Evolutionary conservation across 2,113 vertebrate species (phyloP).

Genomic region (Lamprotornis superbus): DNA sequence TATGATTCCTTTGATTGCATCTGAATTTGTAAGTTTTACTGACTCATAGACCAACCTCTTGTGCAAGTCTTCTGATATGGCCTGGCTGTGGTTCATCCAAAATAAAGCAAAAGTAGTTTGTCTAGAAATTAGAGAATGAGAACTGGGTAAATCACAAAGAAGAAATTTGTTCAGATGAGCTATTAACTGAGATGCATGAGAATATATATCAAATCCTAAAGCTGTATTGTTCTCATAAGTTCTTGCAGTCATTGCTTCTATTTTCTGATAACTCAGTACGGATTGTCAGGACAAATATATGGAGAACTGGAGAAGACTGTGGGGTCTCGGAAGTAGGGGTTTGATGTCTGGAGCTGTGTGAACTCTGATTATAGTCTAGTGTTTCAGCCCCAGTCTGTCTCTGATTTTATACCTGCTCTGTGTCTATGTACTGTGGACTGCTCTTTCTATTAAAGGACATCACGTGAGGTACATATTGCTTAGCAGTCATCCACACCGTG

Average conservation of each 20-base stretch:
- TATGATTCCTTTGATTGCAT: neutral
- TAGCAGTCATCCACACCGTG: slow-evolving; percentile 20
- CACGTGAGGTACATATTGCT: slow-evolving; percentile 19
- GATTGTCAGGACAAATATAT: neutral
- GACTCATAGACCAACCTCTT: neutral
- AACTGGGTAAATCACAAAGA: neutral
- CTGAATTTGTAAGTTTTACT: neutral
- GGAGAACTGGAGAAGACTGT: neutral
- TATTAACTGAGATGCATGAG: neutral
- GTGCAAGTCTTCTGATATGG: neutral
- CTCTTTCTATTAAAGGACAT: slow-evolving; percentile 17
- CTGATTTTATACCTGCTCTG: slow-evolving; percentile 44
- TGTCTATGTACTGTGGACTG: neutral
- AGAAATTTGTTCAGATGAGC: neutral
- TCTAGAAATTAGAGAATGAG: neutral
- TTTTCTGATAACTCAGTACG: neutral
- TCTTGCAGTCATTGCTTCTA: neutral
- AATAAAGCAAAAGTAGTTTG: neutral
- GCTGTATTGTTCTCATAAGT: fast-evolving
- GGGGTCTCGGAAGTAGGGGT: neutral
- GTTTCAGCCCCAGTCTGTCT: slow-evolving; percentile 26
- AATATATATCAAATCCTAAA: neutral
- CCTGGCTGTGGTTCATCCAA: neutral
- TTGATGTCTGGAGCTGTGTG: slow-evolving; percentile 12
- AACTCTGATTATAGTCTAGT: neutral